Evolutionary conservation across 2,888 invertebrate genomes (phyloP).

Genomic region (Julus scandinavius): DNA sequence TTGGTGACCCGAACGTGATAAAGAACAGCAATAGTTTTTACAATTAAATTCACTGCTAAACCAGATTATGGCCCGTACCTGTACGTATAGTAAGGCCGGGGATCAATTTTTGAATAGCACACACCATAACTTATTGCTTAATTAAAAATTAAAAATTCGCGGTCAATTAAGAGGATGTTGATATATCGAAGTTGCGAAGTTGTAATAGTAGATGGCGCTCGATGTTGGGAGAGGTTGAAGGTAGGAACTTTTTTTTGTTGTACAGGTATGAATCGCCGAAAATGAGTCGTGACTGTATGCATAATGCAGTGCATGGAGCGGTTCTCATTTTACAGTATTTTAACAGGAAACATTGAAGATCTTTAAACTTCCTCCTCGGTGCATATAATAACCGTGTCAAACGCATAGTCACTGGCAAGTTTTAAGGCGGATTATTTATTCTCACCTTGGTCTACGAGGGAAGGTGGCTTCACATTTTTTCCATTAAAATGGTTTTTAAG

Average conservation of each 20-base stretch:
- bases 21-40: no score
- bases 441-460: no score
- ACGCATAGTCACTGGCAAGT: background rate
- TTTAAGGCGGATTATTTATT: no score
- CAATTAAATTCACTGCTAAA: no score
- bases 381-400: background rate
- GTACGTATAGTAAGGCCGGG: no score
- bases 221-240: background rate
- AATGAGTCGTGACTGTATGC: background rate
- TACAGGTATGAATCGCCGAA: background rate
- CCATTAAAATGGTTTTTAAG: no score
- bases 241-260: background rate
- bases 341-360: background rate
- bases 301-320: background rate
- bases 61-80: no score
- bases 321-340: background rate
- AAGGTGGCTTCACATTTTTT: no score
- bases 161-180: background rate
- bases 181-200: background rate
- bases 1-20: no score
- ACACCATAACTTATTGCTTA: background rate
- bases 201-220: background rate
- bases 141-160: background rate
- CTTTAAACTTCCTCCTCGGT: background rate
- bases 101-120: no score